Evolutionary conservation across 2,888 invertebrate genomes (phyloP).

Genomic region (Sturmia bella): DNA sequence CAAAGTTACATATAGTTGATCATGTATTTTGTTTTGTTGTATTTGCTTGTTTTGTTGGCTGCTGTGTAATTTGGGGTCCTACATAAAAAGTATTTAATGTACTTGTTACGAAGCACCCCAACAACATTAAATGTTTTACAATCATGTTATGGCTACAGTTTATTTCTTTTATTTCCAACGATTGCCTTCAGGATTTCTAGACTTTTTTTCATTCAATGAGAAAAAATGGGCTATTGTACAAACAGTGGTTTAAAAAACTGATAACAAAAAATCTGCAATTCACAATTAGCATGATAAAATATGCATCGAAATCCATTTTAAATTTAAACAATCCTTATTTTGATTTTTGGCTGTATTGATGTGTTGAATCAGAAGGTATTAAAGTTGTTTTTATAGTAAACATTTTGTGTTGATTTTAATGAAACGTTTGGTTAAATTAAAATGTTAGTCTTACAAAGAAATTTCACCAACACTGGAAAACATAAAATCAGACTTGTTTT

Average conservation of each 20-base stretch:
- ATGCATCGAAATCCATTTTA: too few relatives aligned
- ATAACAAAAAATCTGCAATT: too few relatives aligned
- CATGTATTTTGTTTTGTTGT: slow-evolving; percentile 19
- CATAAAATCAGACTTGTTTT: too few relatives aligned
- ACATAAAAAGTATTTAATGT: slow-evolving; percentile 65
- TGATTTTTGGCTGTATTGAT: too few relatives aligned
- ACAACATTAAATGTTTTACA: slow-evolving; percentile 67
- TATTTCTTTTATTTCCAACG: background rate
- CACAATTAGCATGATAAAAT: too few relatives aligned
- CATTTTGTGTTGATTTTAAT: too few relatives aligned
- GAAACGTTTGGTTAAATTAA: too few relatives aligned
- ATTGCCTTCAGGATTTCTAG: background rate
- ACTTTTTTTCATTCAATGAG: background rate
- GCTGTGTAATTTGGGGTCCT: slow-evolving; percentile 53
- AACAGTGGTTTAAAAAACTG: slow-evolving; percentile 30
- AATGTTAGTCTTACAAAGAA: too few relatives aligned
- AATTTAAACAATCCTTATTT: too few relatives aligned
- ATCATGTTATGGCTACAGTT: slow-evolving; percentile 62
- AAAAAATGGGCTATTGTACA: background rate
- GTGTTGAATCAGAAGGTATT: too few relatives aligned
- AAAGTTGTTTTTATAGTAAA: too few relatives aligned
- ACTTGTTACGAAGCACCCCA: slow-evolving; percentile 59
- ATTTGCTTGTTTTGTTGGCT: slow-evolving; percentile 11
- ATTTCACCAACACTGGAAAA: too few relatives aligned
- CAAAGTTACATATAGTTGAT: slow-evolving; percentile 53